These are phyloP conservation scores for Tillus elongatus DNA, from an alignment of 2,888 invertebrate genomes.

Conservation along the genomic window DNA sequence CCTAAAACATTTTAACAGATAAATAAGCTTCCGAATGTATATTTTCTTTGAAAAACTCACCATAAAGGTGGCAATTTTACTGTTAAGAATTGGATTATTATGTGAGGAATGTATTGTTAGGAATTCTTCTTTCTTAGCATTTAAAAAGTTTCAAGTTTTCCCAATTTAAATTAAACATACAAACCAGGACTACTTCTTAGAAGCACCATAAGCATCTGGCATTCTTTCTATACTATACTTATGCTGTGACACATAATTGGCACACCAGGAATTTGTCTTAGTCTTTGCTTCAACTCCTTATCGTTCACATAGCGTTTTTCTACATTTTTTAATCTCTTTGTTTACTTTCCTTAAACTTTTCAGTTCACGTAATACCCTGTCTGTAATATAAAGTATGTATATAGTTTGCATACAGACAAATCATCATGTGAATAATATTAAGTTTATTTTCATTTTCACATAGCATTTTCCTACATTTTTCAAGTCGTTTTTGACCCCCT, in stretches of 20 bases:
- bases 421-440: conserved; percentile 94
- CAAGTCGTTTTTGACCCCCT: conserved; percentile 72
- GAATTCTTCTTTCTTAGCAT: no score
- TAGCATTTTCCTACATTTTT: conserved; percentile 72
- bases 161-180: no score
- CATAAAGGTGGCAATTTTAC: no score
- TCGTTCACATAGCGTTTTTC: conserved; percentile 94
- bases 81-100: no score
- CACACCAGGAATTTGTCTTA: conserved; percentile 96
- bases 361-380: conserved; percentile 94
- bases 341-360: conserved; percentile 99
- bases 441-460: conserved; percentile 89
- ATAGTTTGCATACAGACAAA: conserved; percentile 99
- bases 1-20: conserved; percentile 59
- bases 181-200: conserved; percentile 43
- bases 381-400: conserved; percentile 95
- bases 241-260: conserved; percentile 94
- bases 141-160: no score
- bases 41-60: no score
- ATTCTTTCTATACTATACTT: conserved; percentile 94
- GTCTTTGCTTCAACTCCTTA: conserved; percentile 88
- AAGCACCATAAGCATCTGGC: conserved; percentile 98
- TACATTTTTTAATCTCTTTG: conserved; percentile 83
- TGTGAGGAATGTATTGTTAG: no score
- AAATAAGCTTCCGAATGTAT: no score